These are phyloP conservation scores for Sepioteuthis lessoniana DNA, from an alignment of 2,888 invertebrate species.

Conservation along the genomic window DNA sequence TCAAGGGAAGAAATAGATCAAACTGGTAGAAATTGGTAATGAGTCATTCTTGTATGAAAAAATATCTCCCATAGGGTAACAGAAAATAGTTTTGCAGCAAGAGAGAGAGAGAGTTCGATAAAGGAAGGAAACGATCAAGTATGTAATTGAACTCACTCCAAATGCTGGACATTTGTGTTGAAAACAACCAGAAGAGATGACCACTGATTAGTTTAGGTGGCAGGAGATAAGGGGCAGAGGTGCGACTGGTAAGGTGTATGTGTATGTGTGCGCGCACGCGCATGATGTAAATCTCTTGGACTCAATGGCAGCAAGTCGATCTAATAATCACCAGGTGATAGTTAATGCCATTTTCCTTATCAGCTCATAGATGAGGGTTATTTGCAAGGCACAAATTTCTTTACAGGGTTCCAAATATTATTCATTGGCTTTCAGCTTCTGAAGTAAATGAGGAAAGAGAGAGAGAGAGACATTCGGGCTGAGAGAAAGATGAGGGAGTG, in stretches of 20 bases:
- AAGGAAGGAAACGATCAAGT: background rate
- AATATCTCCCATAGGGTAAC: background rate
- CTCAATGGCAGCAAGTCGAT: background rate
- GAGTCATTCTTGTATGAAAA: background rate
- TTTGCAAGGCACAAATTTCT: slow-evolving; percentile 9
- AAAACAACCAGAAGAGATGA: slow-evolving; percentile 5
- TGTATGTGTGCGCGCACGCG: background rate
- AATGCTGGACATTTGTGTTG: slow-evolving; percentile 18
- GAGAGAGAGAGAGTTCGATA: background rate
- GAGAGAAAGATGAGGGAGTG: background rate
- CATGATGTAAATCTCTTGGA: background rate
- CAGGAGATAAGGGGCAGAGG: background rate
- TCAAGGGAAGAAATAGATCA: background rate
- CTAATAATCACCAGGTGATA: slow-evolving; percentile 33
- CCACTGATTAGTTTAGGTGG: background rate
- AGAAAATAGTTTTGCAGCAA: background rate
- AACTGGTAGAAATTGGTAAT: background rate
- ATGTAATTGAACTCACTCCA: background rate
- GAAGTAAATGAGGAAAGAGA: background rate
- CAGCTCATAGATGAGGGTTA: background rate
- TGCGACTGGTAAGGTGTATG: background rate
- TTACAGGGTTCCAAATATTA: slow-evolving; percentile 20
- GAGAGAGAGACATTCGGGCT: background rate
- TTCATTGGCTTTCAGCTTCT: background rate
- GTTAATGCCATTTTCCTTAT: slow-evolving; percentile 14